Base-by-base conservation (phyloP, 2,888 invertebrate genomes). In the Ornithoptera priamus region DNA sequence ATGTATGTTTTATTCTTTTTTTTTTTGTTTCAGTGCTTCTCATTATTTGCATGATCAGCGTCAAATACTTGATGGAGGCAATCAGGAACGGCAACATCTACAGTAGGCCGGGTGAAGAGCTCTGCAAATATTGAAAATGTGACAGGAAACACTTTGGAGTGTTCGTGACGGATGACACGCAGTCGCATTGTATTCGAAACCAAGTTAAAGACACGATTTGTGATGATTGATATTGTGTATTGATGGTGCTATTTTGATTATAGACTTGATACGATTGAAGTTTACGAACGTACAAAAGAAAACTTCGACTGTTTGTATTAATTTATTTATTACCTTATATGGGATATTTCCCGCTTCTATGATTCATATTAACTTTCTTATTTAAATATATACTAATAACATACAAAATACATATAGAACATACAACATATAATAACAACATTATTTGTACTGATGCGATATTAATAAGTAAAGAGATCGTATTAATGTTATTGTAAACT, bases 21-120 rank as follows among this genome's bases (percentile, higher is more conserved):
- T 69, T 67, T 64, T 76, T 78, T 73, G 72, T 89, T 86, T 2
- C 90, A 92, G 92, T 92, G 81, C 83, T 92, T 81, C 85, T 91
- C 76, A 84, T 92, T 75, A 75, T 89, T 82, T 92, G 91, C 77
- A 80, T 92, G 70, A 90, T 92, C 79, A 87, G 92, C 73, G 89
- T 92, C 74, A 91, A 90, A 79, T 90, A 92, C 76, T 79, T 92
- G 69, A 88, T 90, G 86, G 92, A 91, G 79, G 92, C 92, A 18
- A 91, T 92, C 65, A 80, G 88, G 39, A 85, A 85, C 22, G 92
- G 92, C 7, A 83, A 91, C 79, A 86, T 92, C 66, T 92, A 92
- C 82, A 87, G 86, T 72, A 81, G 86, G 3, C 92, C 92, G 0
- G 91, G 90, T 60, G 88, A 91, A 77, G 85, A 86, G 60, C 57